phyloP scores from a whole-genome alignment of 2,113 vertebrate species.

The Scomber colias region DNA sequence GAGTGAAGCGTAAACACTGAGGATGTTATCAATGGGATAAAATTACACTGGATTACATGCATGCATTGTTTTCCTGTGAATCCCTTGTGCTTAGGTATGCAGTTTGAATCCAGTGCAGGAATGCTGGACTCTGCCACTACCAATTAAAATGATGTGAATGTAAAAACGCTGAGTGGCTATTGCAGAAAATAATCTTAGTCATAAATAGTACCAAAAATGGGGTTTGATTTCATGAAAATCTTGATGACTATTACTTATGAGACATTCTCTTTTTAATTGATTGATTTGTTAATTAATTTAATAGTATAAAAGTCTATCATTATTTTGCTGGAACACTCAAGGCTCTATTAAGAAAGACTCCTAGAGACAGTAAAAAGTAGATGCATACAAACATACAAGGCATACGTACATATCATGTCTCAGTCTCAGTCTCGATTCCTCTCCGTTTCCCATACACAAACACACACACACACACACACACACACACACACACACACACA shows the following conservation, averaged over 20 bases:
- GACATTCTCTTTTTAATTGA: neutral
- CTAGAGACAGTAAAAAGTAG: neutral
- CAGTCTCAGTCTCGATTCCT: neutral
- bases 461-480: constrained; percentile 17
- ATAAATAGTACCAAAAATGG: too few relatives aligned
- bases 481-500: constrained; percentile 17
- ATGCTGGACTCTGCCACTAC: too few relatives aligned
- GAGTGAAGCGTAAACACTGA: neutral
- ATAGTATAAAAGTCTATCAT: neutral
- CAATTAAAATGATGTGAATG: too few relatives aligned
- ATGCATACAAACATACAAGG: neutral
- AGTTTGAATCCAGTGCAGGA: too few relatives aligned
- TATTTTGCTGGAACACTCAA: neutral
- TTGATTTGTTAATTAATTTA: neutral
- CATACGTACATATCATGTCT: neutral
- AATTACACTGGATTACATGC: too few relatives aligned
- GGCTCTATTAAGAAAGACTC: neutral
- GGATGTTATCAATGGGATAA: neutral
- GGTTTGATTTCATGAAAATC: neutral
- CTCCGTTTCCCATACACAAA: constrained; percentile 1
- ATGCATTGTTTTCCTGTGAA: too few relatives aligned
- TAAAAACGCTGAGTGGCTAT: too few relatives aligned
- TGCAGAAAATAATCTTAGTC: too few relatives aligned
- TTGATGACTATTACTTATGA: neutral
- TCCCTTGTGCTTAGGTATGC: neutral